These are phyloP conservation scores for Aplodontia rufa DNA, from an alignment of 2,113 vertebrate genomes.

Conservation along the genomic window DNA sequence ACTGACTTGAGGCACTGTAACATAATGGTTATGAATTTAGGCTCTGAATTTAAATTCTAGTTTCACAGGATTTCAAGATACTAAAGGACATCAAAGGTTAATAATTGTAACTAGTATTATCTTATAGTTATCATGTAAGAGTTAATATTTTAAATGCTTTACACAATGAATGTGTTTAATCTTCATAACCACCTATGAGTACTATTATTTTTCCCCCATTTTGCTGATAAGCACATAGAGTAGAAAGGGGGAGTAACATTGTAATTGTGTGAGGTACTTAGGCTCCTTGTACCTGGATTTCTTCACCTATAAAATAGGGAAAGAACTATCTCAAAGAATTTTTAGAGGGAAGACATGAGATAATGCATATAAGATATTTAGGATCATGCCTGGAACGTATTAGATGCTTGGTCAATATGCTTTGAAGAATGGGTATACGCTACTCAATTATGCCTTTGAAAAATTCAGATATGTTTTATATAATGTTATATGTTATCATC, in stretches of 20 bases:
- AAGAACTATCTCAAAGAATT: neutral
- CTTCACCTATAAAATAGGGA: neutral
- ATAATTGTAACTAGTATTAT: neutral
- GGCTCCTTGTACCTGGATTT: neutral
- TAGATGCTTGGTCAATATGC: neutral
- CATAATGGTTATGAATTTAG: neutral
- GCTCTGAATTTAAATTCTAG: neutral
- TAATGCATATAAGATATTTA: neutral
- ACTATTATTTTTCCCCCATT: neutral
- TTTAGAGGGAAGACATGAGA: neutral
- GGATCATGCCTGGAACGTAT: neutral
- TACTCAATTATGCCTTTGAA: neutral
- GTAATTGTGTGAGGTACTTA: neutral
- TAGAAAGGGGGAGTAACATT: neutral
- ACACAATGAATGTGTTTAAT: neutral
- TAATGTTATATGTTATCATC: neutral
- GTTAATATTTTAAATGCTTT: neutral
- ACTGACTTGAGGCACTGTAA: neutral
- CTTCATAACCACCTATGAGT: neutral
- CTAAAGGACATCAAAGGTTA: neutral
- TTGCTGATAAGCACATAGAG: neutral
- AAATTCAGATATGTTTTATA: slow-evolving; percentile 31
- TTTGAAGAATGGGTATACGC: neutral
- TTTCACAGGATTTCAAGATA: neutral
- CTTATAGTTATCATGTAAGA: neutral